phyloP scores from a whole-genome alignment of 1,140 invertebrate species.

The Camponotus pennsylvanicus region DNA sequence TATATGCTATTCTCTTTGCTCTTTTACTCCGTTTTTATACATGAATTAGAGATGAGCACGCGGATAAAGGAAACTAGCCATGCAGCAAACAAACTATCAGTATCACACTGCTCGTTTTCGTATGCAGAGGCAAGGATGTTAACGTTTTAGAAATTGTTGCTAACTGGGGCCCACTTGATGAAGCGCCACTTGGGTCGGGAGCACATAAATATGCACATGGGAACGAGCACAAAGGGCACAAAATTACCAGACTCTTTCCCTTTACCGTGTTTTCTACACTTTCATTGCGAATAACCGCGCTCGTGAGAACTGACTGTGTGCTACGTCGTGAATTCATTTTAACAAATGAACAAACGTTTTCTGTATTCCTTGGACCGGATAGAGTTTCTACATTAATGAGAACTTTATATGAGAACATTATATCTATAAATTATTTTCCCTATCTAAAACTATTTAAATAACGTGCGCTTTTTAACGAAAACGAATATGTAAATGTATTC shows the following conservation, averaged over 20 bases:
- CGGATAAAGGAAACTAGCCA: constrained; percentile 41
- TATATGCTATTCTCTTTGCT: constrained; percentile 43
- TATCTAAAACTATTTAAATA: not conserved
- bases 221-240: constrained; percentile 56
- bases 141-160: constrained; percentile 59
- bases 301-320: constrained; percentile 50
- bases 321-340: constrained; percentile 47
- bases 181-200: constrained; percentile 50
- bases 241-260: constrained; percentile 52
- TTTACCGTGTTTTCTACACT: constrained; percentile 58
- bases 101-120: constrained; percentile 50
- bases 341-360: constrained; percentile 51
- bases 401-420: not conserved
- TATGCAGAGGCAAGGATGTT: constrained; percentile 54
- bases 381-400: constrained; percentile 26
- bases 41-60: constrained; percentile 51
- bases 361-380: not conserved
- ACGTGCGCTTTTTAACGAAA: not conserved
- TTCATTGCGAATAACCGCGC: constrained; percentile 54
- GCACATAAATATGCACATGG: constrained; percentile 58
- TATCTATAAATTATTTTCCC: not conserved
- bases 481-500: too few species aligned
- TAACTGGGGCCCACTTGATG: constrained; percentile 51
- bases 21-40: constrained; percentile 33
- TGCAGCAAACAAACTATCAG: constrained; percentile 50